These are phyloP conservation scores for Chaetops frenatus DNA, from an alignment of 2,113 vertebrate species.

Conservation along the genomic window DNA sequence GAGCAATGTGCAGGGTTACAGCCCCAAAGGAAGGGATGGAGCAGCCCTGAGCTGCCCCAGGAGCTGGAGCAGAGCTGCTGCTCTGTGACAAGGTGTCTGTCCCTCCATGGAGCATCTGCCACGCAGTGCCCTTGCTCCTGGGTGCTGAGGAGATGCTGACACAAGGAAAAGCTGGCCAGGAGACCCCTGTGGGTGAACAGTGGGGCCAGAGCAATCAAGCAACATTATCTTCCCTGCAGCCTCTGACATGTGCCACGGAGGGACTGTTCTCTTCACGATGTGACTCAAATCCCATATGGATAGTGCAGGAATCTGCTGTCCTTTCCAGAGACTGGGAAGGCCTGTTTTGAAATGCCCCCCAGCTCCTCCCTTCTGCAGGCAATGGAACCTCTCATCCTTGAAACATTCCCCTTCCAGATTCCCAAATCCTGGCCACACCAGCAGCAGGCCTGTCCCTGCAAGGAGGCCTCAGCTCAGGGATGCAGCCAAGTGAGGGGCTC, in stretches of 20 bases:
- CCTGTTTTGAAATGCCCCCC: not conserved
- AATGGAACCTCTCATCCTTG: not conserved
- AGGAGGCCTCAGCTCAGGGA: not conserved
- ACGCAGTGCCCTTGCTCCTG: not conserved
- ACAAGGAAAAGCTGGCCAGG: not conserved
- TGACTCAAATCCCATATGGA: constrained; percentile 15
- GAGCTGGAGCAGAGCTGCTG: not conserved
- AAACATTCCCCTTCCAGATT: not conserved
- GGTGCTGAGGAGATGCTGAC: constrained; percentile 12
- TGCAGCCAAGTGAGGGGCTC: not conserved
- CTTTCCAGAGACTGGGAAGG: not conserved
- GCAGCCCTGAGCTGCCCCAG: not conserved
- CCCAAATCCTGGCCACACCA: not conserved
- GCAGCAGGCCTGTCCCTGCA: not conserved
- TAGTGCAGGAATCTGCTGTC: not conserved
- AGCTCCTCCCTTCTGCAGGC: not conserved
- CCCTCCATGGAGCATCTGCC: not conserved
- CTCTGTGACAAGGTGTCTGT: not conserved
- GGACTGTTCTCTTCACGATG: not conserved
- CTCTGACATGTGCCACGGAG: not conserved
- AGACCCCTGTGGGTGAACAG: not conserved
- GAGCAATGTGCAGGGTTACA: not conserved
- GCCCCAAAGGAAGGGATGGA: not conserved
- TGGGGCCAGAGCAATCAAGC: not conserved
- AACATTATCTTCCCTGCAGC: not conserved